Evolutionary conservation across 2,888 invertebrate genomes (phyloP).

Genomic region (Netelia inedita): DNA sequence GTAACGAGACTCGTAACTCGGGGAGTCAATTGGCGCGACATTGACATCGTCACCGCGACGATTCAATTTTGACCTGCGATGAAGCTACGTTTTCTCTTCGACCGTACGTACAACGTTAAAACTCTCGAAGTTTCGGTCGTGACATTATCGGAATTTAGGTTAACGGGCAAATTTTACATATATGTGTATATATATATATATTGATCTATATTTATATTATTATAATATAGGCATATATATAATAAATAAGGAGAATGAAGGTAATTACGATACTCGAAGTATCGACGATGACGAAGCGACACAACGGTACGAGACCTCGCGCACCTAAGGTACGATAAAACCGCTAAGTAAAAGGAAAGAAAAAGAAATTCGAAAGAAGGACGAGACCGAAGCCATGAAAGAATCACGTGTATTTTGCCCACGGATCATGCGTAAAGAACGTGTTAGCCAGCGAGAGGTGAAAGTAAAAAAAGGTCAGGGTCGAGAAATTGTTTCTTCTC

Average conservation of each 20-base stretch:
- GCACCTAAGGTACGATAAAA: slow-evolving; percentile 6
- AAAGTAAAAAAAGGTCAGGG: slow-evolving; percentile 30
- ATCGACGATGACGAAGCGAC: neutral
- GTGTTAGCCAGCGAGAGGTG: slow-evolving; percentile 2
- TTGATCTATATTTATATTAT: neutral
- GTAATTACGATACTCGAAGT: neutral
- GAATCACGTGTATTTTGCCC: slow-evolving; percentile 3
- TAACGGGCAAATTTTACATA: neutral
- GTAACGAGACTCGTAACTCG: slow-evolving; percentile 30
- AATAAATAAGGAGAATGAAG: neutral
- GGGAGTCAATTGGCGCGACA: slow-evolving; percentile 69
- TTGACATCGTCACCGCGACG: slow-evolving; percentile 70
- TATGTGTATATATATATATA: neutral
- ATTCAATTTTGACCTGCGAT: slow-evolving; percentile 68
- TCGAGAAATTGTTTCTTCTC: neutral
- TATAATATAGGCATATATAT: neutral
- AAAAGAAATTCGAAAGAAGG: slow-evolving; percentile 1
- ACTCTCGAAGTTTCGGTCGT: slow-evolving; percentile 1
- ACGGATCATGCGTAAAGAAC: neutral
- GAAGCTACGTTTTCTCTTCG: neutral
- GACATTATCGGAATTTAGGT: neutral
- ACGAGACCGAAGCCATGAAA: slow-evolving; percentile 16
- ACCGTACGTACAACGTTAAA: neutral
- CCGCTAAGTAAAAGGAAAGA: slow-evolving; percentile 16
- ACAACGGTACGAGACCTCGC: slow-evolving; percentile 4